These are phyloP conservation scores for Andrena bucephala DNA, from an alignment of 2,888 invertebrate species.

Conservation along the genomic window DNA sequence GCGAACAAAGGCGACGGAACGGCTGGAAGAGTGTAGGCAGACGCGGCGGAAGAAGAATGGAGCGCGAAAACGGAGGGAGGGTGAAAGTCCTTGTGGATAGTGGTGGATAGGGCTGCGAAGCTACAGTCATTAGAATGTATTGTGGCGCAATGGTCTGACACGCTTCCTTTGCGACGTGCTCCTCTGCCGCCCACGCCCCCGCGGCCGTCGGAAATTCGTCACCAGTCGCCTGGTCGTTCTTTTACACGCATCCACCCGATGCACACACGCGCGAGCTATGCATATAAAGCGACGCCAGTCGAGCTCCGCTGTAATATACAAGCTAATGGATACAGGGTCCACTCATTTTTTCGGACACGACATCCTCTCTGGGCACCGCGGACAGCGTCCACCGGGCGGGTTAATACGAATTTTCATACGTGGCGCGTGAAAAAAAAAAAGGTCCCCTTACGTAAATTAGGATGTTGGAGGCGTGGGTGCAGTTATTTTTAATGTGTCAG, in stretches of 20 bases:
- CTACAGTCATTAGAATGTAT: constrained; percentile 82
- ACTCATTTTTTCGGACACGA: background rate
- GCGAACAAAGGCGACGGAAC: constrained; percentile 32
- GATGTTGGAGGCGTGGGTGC: background rate
- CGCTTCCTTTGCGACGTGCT: constrained; percentile 65
- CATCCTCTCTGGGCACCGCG: background rate
- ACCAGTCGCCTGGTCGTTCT: background rate
- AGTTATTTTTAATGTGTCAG: background rate
- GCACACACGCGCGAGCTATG: constrained; percentile 16
- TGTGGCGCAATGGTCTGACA: constrained; percentile 79
- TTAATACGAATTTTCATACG: background rate
- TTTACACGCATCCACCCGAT: constrained; percentile 12
- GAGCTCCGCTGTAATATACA: background rate
- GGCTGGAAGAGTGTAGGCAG: constrained; percentile 31
- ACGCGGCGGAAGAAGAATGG: constrained; percentile 35
- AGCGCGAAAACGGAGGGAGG: constrained; percentile 39
- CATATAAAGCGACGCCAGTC: constrained; percentile 16
- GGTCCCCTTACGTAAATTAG: background rate
- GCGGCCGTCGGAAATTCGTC: constrained; percentile 40
- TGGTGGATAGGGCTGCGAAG: constrained; percentile 44
- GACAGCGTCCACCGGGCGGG: background rate
- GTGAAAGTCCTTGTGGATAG: constrained; percentile 38
- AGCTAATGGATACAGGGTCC: constrained; percentile 3
- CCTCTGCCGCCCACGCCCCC: background rate
- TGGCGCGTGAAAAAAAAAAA: background rate